These are phyloP conservation scores for Maconellicoccus hirsutus DNA, from an alignment of 1,140 invertebrate genomes.

Conservation along the genomic window DNA sequence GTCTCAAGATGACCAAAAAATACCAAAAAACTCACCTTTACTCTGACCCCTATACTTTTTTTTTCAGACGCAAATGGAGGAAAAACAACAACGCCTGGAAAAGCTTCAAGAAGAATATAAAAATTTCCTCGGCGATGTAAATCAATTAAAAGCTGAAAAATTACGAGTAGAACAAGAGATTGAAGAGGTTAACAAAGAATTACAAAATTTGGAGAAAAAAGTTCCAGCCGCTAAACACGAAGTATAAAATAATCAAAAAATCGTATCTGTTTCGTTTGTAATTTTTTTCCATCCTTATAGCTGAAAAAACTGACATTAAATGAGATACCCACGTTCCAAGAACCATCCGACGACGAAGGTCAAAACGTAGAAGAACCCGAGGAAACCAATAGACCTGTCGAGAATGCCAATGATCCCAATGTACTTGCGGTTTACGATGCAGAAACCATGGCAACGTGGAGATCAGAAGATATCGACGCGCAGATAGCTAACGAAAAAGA, in stretches of 20 bases:
- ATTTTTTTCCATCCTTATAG: conserved; percentile 33
- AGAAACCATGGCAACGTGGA: conserved; percentile 55
- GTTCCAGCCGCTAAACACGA: conserved; percentile 35
- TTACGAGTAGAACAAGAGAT: conserved; percentile 66
- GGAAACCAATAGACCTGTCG: no score
- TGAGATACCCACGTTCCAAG: conserved; percentile 44
- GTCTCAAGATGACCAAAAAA: neutral
- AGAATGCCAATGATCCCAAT: conserved; percentile 27
- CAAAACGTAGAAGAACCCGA: conserved; percentile 12
- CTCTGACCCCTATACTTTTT: conserved; percentile 1
- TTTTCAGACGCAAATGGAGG: conserved; percentile 32
- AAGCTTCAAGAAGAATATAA: conserved; percentile 41
- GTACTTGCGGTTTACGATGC: conserved; percentile 44
- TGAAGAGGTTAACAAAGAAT: conserved; percentile 46
- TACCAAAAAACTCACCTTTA: no score
- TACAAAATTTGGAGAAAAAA: conserved; percentile 49
- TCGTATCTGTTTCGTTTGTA: neutral
- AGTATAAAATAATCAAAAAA: conserved; percentile 25
- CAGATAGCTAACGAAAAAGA: conserved; percentile 53
- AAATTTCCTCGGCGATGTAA: conserved; percentile 48
- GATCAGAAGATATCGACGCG: conserved; percentile 48
- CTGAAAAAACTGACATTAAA: conserved; percentile 53
- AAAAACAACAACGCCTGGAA: conserved; percentile 42
- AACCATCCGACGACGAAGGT: neutral
- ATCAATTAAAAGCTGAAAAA: conserved; percentile 52